Conservation (phyloP, 64 coral and sea anemone genomes). For the Pocillopora damicornis region DNA sequence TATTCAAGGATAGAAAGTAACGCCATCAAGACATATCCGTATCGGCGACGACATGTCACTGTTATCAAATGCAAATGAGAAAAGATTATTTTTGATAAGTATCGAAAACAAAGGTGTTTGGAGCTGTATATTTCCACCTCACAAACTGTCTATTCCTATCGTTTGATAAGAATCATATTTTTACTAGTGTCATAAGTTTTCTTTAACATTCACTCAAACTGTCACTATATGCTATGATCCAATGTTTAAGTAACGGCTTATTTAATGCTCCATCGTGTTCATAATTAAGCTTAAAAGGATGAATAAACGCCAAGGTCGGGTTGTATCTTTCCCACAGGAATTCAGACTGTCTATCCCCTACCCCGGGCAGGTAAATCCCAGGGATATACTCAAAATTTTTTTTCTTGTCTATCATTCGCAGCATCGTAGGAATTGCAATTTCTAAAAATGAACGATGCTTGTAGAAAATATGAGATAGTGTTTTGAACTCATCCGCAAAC, state of each 20-base stretch:
- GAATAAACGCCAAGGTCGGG: slow-evolving; percentile 56
- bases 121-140: too few relatives aligned
- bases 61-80: too few relatives aligned
- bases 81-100: too few relatives aligned
- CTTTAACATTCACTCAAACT: slow-evolving; percentile 39
- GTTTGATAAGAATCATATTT: too few relatives aligned
- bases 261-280: slow-evolving; percentile 46
- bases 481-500: slow-evolving; percentile 58
- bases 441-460: slow-evolving; percentile 87
- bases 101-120: too few relatives aligned
- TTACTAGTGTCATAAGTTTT: not conserved
- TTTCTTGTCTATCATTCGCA: slow-evolving; percentile 60
- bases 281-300: slow-evolving; percentile 86
- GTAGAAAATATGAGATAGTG: slow-evolving; percentile 68
- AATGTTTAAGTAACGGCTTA: slow-evolving; percentile 32
- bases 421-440: slow-evolving; percentile 82
- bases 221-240: slow-evolving; percentile 67
- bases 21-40: too few relatives aligned
- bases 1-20: too few relatives aligned
- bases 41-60: too few relatives aligned
- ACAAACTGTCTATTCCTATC: too few relatives aligned
- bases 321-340: slow-evolving; percentile 79
- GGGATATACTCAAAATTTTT: slow-evolving; percentile 74
- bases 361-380: slow-evolving; percentile 80
- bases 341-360: slow-evolving; percentile 42